phyloP scores from a whole-genome alignment of 2,797 vertebrate species.

The Denticeps clupeoides region DNA sequence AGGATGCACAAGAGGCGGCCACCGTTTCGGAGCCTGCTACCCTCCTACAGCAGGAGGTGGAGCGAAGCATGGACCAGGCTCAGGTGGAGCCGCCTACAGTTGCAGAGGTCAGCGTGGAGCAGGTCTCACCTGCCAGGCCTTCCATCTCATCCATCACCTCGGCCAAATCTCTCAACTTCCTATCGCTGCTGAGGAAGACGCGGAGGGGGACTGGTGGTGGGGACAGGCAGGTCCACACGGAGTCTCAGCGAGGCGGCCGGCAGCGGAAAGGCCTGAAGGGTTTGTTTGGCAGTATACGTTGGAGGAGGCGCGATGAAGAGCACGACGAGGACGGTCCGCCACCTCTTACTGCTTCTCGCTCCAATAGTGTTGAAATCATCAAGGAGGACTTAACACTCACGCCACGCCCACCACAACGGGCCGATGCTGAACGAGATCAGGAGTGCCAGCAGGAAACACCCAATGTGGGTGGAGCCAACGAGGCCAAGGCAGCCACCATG shows the following conservation, averaged over 20 bases:
- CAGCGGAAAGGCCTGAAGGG: slow-evolving; percentile 78
- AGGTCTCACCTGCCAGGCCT: slow-evolving; percentile 33
- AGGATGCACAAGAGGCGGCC: slow-evolving; percentile 29
- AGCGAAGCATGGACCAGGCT: slow-evolving; percentile 42
- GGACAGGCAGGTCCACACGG: slow-evolving; percentile 61
- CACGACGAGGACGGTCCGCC: slow-evolving; percentile 56
- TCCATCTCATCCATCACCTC: slow-evolving; percentile 69
- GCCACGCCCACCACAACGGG: slow-evolving; percentile 47
- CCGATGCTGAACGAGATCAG: slow-evolving; percentile 38
- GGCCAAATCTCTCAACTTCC: slow-evolving; percentile 82
- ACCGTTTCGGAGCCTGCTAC: not conserved
- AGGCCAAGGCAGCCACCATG: slow-evolving; percentile 15
- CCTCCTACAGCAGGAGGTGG: slow-evolving; percentile 21
- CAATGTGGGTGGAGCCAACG: slow-evolving; percentile 19
- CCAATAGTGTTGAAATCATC: slow-evolving; percentile 68
- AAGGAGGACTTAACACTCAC: slow-evolving; percentile 64
- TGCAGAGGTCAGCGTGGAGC: slow-evolving; percentile 22
- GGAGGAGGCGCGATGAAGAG: slow-evolving; percentile 70
- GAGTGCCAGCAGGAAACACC: slow-evolving; percentile 6
- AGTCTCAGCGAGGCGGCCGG: slow-evolving; percentile 65
- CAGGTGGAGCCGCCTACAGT: slow-evolving; percentile 54
- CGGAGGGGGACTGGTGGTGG: slow-evolving; percentile 46
- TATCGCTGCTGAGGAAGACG: slow-evolving; percentile 73
- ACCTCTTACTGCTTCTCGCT: slow-evolving; percentile 59
- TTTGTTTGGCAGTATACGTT: slow-evolving; percentile 77